Evolutionary conservation across 2,113 vertebrate species (phyloP).

Genomic region (Corvus hawaiiensis): DNA sequence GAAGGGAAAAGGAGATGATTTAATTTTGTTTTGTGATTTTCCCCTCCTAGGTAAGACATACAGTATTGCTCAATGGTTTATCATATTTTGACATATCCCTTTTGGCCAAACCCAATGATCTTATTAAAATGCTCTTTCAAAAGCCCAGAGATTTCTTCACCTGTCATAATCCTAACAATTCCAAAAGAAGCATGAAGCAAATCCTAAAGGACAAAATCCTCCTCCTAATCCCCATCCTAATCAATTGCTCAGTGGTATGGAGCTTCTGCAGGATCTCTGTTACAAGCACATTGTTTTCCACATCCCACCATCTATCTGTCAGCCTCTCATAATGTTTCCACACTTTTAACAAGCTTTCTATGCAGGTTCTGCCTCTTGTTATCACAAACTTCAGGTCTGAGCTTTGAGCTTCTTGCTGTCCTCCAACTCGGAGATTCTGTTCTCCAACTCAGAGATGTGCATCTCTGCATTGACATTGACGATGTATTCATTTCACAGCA

Average conservation of each 20-base stretch:
- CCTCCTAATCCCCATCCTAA: not conserved
- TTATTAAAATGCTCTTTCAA: not conserved
- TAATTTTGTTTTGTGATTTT: not conserved
- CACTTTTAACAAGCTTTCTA: not conserved
- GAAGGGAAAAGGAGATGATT: not conserved
- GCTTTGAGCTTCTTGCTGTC: not conserved
- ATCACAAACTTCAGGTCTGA: not conserved
- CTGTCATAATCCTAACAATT: not conserved
- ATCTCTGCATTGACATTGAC: not conserved
- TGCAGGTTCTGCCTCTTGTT: not conserved
- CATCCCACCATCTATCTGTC: not conserved
- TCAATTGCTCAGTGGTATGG: not conserved
- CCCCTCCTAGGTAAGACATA: not conserved
- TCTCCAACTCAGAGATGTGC: no score
- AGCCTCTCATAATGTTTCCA: not conserved
- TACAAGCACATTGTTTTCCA: not conserved
- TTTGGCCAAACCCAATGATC: not conserved
- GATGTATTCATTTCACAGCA: not conserved
- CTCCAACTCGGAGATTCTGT: not conserved
- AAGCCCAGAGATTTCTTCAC: not conserved
- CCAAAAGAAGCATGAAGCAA: not conserved
- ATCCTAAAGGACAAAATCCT: not conserved
- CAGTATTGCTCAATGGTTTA: slow-evolving; percentile 6
- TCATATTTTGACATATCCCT: not conserved
- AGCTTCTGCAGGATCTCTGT: not conserved